Evolutionary conservation across 2,888 invertebrate species (phyloP).

Genomic region (Phanerotoma sp.): DNA sequence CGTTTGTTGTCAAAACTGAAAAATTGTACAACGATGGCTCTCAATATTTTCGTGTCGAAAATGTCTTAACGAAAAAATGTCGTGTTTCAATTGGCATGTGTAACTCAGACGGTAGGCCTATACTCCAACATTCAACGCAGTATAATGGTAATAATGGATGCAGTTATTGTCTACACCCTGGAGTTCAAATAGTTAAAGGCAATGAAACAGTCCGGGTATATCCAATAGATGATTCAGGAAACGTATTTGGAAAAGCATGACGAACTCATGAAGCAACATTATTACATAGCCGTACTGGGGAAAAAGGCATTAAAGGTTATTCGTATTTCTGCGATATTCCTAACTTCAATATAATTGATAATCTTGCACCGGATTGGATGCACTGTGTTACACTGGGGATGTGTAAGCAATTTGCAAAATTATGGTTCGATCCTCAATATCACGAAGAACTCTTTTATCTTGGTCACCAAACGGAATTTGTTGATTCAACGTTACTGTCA

Average conservation of each 20-base stretch:
- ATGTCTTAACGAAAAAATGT: conserved; percentile 16
- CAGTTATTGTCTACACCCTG: conserved; percentile 22
- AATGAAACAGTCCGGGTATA: conserved; percentile 17
- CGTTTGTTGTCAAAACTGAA: conserved; percentile 17
- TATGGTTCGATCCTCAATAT: conserved; percentile 14
- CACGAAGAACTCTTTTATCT: background rate
- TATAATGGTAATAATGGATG: conserved; percentile 24
- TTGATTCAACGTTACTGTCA: conserved; percentile 10
- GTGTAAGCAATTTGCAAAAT: conserved; percentile 20
- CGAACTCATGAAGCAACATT: conserved; percentile 21
- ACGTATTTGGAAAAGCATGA: conserved; percentile 16
- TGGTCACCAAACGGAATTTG: background rate
- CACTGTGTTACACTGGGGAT: conserved; percentile 27
- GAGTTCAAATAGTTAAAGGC: conserved; percentile 17
- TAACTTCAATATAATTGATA: conserved; percentile 30
- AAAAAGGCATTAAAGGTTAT: conserved; percentile 23
- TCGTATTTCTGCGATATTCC: conserved; percentile 19
- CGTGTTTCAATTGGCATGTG: conserved; percentile 17
- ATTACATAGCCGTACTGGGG: background rate
- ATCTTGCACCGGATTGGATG: conserved; percentile 31
- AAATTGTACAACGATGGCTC: conserved; percentile 12
- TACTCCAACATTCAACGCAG: conserved; percentile 17
- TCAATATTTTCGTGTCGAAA: conserved; percentile 4
- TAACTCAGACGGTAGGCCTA: conserved; percentile 21
- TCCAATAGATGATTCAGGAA: conserved; percentile 15